Evolutionary conservation across 2,113 vertebrate species (phyloP).

Genomic region (Bufo gargarizans): DNA sequence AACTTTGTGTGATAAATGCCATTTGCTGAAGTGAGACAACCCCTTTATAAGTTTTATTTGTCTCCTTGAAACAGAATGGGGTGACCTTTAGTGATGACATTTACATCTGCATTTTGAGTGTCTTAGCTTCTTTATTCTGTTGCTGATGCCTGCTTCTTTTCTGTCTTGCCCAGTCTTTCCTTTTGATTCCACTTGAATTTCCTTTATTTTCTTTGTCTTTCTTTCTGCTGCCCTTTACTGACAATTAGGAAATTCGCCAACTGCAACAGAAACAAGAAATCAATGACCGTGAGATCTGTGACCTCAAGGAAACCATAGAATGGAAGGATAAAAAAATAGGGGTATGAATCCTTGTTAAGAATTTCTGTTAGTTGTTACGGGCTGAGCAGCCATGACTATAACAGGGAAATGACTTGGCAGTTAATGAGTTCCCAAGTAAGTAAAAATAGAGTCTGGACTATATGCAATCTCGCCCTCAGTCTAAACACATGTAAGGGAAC

Average conservation of each 20-base stretch:
- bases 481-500: too few relatives aligned
- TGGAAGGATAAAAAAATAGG: slow-evolving; percentile 97
- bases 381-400: not conserved
- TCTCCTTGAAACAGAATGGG: not conserved
- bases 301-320: slow-evolving; percentile 92
- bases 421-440: not conserved
- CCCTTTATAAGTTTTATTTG: not conserved
- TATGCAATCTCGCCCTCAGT: too few relatives aligned
- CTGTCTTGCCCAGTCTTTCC: not conserved
- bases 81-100: not conserved
- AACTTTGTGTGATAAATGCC: too few relatives aligned
- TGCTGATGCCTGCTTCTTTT: not conserved
- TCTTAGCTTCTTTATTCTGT: not conserved
- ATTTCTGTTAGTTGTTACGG: not conserved
- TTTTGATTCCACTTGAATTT: not conserved
- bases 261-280: slow-evolving; percentile 84
- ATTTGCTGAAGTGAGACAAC: too few relatives aligned
- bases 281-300: slow-evolving; percentile 86
- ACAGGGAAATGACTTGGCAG: not conserved
- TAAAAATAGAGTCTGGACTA: too few relatives aligned
- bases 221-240: not conserved
- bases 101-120: not conserved
- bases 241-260: slow-evolving; percentile 82
- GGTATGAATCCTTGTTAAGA: slow-evolving; percentile 69
- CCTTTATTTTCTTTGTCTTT: slow-evolving; percentile 18